Percentiles rank a stretch among this genome's conserved stretches.
Evolutionary conservation across 2,888 invertebrate species (phyloP).

Genomic region (Tachina grossa): DNA sequence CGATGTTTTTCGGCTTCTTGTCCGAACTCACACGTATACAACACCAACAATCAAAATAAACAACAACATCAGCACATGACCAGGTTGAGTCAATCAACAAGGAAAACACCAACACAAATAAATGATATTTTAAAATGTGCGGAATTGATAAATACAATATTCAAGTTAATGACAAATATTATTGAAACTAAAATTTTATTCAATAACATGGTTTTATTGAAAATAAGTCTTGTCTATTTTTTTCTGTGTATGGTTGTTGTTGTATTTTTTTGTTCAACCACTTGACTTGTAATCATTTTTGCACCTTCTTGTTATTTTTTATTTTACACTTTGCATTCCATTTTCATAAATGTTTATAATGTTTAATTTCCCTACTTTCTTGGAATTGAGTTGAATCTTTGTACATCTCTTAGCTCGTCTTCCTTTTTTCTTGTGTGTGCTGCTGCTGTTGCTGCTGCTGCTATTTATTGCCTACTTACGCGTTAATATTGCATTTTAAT

Average conservation of each 20-base stretch:
- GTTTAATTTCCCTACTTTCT: slow-evolving; percentile 46
- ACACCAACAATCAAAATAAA: no score
- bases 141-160: no score
- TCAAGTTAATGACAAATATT: no score
- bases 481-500: slow-evolving; percentile 72
- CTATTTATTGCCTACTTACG: slow-evolving; percentile 70
- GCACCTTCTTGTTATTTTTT: slow-evolving; percentile 48
- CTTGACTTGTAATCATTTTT: slow-evolving; percentile 68
- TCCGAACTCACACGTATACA: no score
- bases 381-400: slow-evolving; percentile 24
- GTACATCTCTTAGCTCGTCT: neutral
- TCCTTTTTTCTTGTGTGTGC: neutral
- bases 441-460: slow-evolving; percentile 17
- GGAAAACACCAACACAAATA: no score
- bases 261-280: slow-evolving; percentile 28
- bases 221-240: no score
- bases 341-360: slow-evolving; percentile 54
- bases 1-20: no score
- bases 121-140: no score
- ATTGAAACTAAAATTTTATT: no score
- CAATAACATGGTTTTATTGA: no score
- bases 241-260: neutral
- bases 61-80: no score
- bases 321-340: slow-evolving; percentile 25
- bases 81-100: no score